Conservation (phyloP, 2,797 vertebrate species). For the Clarias fuscus region DNA sequence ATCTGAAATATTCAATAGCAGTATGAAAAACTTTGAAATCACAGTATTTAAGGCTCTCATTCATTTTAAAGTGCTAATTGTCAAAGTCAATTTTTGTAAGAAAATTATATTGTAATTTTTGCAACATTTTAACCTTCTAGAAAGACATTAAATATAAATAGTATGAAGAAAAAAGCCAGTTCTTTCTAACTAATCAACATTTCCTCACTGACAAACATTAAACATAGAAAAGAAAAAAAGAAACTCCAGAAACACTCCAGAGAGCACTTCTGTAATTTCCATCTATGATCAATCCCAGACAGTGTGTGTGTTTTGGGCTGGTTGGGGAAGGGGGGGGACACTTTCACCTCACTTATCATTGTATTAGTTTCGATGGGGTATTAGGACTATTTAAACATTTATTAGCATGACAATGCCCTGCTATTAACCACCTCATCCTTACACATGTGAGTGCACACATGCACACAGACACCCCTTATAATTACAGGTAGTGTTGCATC, state of each 20-base stretch:
- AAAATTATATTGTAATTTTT: not conserved
- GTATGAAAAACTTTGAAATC: not conserved
- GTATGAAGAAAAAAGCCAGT: not conserved
- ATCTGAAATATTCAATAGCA: not conserved
- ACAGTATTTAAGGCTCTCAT: not conserved
- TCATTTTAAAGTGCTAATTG: not conserved
- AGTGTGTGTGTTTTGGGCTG: not conserved
- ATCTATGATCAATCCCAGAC: slow-evolving; percentile 17
- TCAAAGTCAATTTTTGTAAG: not conserved
- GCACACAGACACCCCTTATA: slow-evolving; percentile 42
- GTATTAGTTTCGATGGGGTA: slow-evolving; percentile 48
- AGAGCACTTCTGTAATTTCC: slow-evolving; percentile 30
- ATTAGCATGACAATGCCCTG: slow-evolving; percentile 52
- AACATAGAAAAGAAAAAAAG: not conserved
- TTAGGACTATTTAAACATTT: slow-evolving; percentile 45
- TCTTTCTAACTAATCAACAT: slow-evolving; percentile 28
- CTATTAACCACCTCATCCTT: slow-evolving; percentile 36
- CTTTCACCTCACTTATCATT: slow-evolving; percentile 45
- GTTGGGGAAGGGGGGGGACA: not conserved
- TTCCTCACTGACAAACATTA: slow-evolving; percentile 28
- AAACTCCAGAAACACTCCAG: slow-evolving; percentile 9
- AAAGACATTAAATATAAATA: not conserved
- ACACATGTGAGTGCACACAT: slow-evolving; percentile 9
- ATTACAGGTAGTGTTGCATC: slow-evolving; percentile 74
- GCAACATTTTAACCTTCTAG: not conserved